Base-by-base conservation (phyloP, 1,140 invertebrate genomes). In the Colletes latitarsis region DNA sequence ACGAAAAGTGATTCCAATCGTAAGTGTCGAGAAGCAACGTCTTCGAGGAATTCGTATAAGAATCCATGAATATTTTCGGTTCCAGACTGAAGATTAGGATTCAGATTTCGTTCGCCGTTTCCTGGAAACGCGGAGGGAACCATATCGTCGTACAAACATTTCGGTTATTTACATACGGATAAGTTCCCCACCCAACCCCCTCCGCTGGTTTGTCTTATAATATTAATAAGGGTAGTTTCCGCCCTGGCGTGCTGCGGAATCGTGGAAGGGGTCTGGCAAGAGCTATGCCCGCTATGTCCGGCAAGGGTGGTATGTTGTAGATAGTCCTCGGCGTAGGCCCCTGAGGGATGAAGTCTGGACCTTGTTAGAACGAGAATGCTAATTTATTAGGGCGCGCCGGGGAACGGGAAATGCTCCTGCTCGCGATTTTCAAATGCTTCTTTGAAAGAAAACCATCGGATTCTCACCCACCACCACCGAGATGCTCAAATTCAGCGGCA, bases 221-320 rank as follows among this genome's bases (percentile, higher is more conserved):
- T 93, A 93, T 93, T 92, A 92, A 93, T 92, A 93, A 92, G 91
- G 92, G 89, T 91, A 90, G 90, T 92, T 92, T 91, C 89, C 88
- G 84, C 82, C 60, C 86, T 86, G 85, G 86, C 85, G 83, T 89
- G 90, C 88, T 88, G 87, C 85, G 88, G 84, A 85, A 89, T 90
- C 83, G 73, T 83, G 82, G 88, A 82, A 89, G 86, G 83, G 82
- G 84, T 88, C 83, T 85, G 75, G 87, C 77, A 91, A 90, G 89
- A 93, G 92, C 91, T 93, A 93, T 93, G 92, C 92, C 90, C 71
- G 92, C 91, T 91, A 93, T 93, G 92, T 93, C 91, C 91, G 88
- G 92, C 89, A 84, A 88, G 90, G 91, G 88, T 92, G 91, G 92
- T 91, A 92, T 92, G 89, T 91, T 92, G 91, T 92, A 91, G 91